phyloP scores from a whole-genome alignment of 2,888 invertebrate genomes.

The Eustalomyia histrio region DNA sequence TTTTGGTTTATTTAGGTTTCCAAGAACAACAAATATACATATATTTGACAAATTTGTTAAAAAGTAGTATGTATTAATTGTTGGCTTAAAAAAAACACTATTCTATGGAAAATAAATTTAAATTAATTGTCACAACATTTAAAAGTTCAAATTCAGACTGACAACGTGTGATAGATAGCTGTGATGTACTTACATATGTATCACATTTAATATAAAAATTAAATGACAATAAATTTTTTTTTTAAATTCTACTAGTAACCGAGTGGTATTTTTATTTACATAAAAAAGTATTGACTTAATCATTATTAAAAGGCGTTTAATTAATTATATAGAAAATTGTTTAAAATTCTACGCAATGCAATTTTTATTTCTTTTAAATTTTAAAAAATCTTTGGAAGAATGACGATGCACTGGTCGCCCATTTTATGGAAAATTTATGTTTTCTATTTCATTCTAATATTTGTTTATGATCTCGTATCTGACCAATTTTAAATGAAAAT shows the following conservation, averaged over 20 bases:
- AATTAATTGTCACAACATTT: constrained; percentile 49
- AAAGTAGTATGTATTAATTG: constrained; percentile 12
- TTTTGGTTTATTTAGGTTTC: constrained; percentile 16
- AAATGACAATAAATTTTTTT: not conserved
- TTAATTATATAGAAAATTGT: too few relatives aligned
- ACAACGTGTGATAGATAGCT: constrained; percentile 19
- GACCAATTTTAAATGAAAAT: too few relatives aligned
- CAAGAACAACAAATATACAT: constrained; percentile 4
- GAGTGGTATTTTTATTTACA: too few relatives aligned
- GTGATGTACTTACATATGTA: not conserved
- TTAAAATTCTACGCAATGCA: too few relatives aligned
- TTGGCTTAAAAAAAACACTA: not conserved
- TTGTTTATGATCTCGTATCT: too few relatives aligned
- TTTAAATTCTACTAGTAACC: not conserved
- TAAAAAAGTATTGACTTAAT: too few relatives aligned
- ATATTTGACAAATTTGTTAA: constrained; percentile 51
- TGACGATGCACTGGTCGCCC: too few relatives aligned
- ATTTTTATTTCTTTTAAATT: too few relatives aligned
- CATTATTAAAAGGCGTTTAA: too few relatives aligned
- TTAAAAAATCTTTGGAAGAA: too few relatives aligned
- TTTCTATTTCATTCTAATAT: too few relatives aligned
- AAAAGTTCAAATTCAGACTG: constrained; percentile 36
- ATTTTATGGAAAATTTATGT: too few relatives aligned
- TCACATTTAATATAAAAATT: not conserved
- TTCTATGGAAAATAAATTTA: constrained; percentile 46